Evolutionary conservation across 35 echinoderm and acorn worm species (phyloP).

Genomic region (Patiria miniata): DNA sequence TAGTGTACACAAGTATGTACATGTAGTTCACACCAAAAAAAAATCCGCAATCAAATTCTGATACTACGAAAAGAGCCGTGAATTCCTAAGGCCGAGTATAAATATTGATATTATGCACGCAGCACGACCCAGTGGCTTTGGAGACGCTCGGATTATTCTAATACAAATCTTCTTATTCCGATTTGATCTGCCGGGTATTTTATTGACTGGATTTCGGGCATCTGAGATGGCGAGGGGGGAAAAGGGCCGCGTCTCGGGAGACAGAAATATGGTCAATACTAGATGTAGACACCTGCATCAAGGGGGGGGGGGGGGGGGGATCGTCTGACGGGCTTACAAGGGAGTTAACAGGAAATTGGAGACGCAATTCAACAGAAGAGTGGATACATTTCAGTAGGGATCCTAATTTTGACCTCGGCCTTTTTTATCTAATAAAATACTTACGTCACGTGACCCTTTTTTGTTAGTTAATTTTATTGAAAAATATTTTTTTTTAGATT

Average conservation of each 20-base stretch:
- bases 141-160: background rate
- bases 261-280: background rate
- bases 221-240: background rate
- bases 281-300: background rate
- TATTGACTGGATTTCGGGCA: background rate
- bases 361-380: background rate
- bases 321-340: background rate
- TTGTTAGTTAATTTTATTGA: no score
- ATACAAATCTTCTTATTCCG: background rate
- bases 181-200: background rate
- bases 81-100: no score
- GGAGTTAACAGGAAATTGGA: conserved; percentile 5
- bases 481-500: no score
- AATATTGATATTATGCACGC: no score
- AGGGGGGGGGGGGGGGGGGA: background rate
- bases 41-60: no score
- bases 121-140: no score
- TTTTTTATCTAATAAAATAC: no score
- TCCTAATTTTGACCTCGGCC: no score
- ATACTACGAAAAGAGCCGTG: no score
- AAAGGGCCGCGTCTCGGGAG: background rate
- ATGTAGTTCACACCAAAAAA: no score
- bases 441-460: no score
- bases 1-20: no score
- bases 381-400: background rate